A percentile compares a stretch with the other conserved stretches of the same genome.
These are phyloP conservation scores for Grus americana DNA, from an alignment of 2,113 vertebrate species.

Conservation along the genomic window DNA sequence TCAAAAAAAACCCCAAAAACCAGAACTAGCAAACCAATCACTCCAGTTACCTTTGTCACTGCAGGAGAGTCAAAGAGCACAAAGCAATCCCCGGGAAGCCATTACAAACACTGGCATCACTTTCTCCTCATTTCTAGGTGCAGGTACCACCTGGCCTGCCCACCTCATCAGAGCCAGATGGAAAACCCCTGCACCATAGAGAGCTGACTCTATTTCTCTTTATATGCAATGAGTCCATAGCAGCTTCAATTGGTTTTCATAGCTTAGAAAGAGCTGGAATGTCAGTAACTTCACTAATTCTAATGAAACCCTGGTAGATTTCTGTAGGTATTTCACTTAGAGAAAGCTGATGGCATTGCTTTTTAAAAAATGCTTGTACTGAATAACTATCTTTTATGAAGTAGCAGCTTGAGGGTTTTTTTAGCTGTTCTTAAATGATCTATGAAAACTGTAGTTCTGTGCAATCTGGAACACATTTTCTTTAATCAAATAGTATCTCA, in stretches of 20 bases:
- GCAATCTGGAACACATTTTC: neutral
- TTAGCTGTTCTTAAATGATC: neutral
- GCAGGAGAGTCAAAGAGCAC: neutral
- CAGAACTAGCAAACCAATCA: neutral
- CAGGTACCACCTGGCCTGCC: neutral
- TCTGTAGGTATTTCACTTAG: neutral
- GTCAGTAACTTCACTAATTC: neutral
- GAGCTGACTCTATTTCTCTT: neutral
- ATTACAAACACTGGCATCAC: accelerated
- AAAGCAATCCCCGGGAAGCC: accelerated
- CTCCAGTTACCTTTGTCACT: accelerated
- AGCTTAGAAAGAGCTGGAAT: neutral
- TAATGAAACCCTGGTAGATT: neutral
- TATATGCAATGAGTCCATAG: neutral
- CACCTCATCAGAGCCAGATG: neutral
- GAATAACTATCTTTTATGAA: neutral
- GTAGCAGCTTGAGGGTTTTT: neutral
- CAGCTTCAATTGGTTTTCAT: neutral
- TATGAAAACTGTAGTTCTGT: neutral
- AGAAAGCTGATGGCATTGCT: neutral
- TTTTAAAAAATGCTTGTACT: neutral
- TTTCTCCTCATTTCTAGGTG: neutral
- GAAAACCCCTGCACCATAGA: neutral
- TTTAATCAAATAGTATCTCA: neutral
- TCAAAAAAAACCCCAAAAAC: neutral